phyloP scores from a whole-genome alignment of 2,888 invertebrate species.

The Cephus nigrinus region DNA sequence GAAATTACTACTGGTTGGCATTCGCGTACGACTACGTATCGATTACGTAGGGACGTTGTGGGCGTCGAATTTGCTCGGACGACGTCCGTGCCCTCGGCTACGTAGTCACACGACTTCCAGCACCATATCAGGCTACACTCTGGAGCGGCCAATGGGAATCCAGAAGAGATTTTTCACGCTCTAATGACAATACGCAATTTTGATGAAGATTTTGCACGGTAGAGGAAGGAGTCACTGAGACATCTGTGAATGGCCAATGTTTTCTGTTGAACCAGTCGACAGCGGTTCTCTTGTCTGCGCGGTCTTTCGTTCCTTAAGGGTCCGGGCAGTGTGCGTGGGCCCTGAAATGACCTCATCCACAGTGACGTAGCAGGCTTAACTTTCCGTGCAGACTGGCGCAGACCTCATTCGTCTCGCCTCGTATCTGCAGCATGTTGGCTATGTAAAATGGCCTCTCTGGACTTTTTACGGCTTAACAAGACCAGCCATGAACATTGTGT shows the following conservation, averaged over 20 bases:
- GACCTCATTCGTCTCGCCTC: neutral
- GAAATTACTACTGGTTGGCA: neutral
- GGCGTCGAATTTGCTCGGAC: neutral
- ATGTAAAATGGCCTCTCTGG: neutral
- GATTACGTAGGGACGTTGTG: neutral
- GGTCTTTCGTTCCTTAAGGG: neutral
- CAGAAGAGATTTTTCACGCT: neutral
- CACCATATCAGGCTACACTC: neutral
- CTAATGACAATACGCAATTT: neutral
- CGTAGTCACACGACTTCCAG: neutral
- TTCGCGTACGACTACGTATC: neutral
- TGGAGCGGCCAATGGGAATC: neutral
- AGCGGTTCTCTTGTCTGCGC: neutral
- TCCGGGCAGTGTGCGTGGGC: neutral
- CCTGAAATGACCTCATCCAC: neutral
- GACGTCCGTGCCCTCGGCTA: neutral
- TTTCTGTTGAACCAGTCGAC: neutral
- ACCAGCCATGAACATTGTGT: too few relatives aligned
- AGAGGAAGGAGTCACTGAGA: neutral
- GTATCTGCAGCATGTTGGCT: neutral
- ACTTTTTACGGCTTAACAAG: too few relatives aligned
- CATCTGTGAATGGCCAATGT: neutral
- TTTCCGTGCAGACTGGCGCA: neutral
- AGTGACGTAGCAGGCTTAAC: neutral
- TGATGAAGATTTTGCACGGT: neutral